Evolutionary conservation across 2,888 invertebrate genomes (phyloP), one percentile per base, ranked within the genome.

Genomic region (Lutraria lutraria): DNA sequence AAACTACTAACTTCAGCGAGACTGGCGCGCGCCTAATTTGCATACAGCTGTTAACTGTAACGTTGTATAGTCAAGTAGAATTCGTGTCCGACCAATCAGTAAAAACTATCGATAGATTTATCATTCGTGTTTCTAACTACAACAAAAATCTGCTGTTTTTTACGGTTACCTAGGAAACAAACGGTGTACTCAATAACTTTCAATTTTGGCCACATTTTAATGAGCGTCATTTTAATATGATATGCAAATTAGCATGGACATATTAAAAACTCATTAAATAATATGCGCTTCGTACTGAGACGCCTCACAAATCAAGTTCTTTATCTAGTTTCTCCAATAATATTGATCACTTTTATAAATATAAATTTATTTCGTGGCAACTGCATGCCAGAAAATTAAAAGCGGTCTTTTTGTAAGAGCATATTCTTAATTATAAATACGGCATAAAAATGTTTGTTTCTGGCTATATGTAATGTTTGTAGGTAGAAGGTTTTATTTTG

Each of bases 41-140:
- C 90, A 92, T 92, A 92, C 92, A 92, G 92, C 85, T 92, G 92
- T 53, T 31, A 76, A 76, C 53, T 72, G 31, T n/a, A 21, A 29
- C 81, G 72, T 79, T 56, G 13, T 76, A 43, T 2, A 83, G 13
- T 21, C 21, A 19, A 31, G 31, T 76, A 13, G 76, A 34, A 76
- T 13, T 34, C 34, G 31, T 76, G 76, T 76, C 34, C 76, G 4
- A 76, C 76, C 76, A 76, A 76, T 76, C 76, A 76, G 76, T 76
- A 19, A 76, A 15, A 76, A 76, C 76, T 31, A 15, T 34, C 76
- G 63, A 76, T 76, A 76, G 76, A 29, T 34, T 76, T 76, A 76
- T 76, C 76, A 76, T 76, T 34, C 34, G 2, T 34, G 34, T 34
- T 76, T 76, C 34, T 3, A 76, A 76, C 76, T 13, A 31, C 34